Base-by-base conservation (phyloP, 2,113 vertebrate species). In the Sorex araneus region DNA sequence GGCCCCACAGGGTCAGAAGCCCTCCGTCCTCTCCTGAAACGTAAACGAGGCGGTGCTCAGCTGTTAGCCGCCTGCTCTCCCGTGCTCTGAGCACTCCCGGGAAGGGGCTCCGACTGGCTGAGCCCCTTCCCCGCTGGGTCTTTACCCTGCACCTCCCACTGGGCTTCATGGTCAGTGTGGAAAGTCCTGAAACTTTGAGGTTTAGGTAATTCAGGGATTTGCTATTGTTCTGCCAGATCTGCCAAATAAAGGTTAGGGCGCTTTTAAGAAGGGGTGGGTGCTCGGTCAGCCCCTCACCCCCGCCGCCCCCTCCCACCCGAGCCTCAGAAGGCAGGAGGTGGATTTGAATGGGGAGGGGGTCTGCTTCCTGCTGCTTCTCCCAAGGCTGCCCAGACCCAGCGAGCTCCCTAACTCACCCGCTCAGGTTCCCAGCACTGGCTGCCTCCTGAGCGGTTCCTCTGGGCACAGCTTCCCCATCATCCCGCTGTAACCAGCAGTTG, bases 181-280 rank as follows among this genome's bases (percentile, higher is more conserved):
- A 28, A 8, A 54, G 54, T 54, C 54, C 0, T 28, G 77, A 28
- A 79, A 66, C 36, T 75, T 76, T 81, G 78, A 57, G 70, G n/a
- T 30, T 40, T 40, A 40, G 40, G 40, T 3, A 25, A 88, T 75
- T 21, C 60, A 3, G 19, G 23, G 60, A 73, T 30, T 54, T 80
- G 77, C 36, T 40, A 9, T 64, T 74, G 36, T 84, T 82, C 90
- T 23, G 40, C 69, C 89, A 73, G 43, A 82, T 83, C 78, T 19
- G 23, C 57, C 54, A 69, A 80, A 32, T 64, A 90, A 90, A 47
- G 21, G 47, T 6, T 6, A 93, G 43, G 40, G 47, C 67, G 69
- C 54, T 21, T 73, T 47, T 40, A 47, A 60, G 69, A 89, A 25
- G 54, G 13, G 6, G 60, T 70, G 54, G 54, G 54, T 30, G 25